phyloP scores from a whole-genome alignment of 2,113 vertebrate genomes.

The Rhinoderma darwinii region DNA sequence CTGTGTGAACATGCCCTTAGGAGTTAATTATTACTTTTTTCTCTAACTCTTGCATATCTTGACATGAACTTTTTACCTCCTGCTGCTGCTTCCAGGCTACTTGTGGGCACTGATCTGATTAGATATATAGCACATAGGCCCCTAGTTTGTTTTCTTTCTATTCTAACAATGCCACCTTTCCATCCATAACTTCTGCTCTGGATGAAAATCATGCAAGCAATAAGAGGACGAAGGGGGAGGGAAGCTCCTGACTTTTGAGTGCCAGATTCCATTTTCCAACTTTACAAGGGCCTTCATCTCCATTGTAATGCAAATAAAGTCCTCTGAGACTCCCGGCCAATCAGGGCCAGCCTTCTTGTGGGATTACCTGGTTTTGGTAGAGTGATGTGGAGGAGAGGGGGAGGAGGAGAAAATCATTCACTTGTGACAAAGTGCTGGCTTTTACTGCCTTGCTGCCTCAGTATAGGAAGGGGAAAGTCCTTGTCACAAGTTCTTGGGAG shows the following conservation, averaged over 20 bases:
- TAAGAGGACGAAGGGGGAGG: not conserved
- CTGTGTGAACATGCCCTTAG: no score
- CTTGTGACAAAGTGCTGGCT: constrained; percentile 47
- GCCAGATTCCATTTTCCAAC: constrained; percentile 58
- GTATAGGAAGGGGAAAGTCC: constrained; percentile 21
- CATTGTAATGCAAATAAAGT: constrained; percentile 69
- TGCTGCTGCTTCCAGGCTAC: not conserved
- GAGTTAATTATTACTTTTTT: not conserved
- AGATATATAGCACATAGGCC: not conserved
- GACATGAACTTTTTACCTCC: constrained; percentile 68
- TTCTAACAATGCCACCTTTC: not conserved
- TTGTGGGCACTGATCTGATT: not conserved
- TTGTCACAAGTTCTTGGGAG: constrained; percentile 27
- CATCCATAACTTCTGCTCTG: not conserved
- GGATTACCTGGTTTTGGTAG: constrained; percentile 69
- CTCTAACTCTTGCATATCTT: constrained; percentile 29
- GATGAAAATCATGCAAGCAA: constrained; percentile 39
- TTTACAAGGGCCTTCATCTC: constrained; percentile 50
- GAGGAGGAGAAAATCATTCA: constrained; percentile 42
- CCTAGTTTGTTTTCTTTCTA: not conserved
- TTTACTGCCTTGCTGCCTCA: constrained; percentile 37
- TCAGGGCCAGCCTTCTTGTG: constrained; percentile 57
- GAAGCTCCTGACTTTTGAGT: not conserved
- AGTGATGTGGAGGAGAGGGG: constrained; percentile 41
- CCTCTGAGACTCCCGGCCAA: constrained; percentile 62